Percentiles rank a stretch among this genome's conserved stretches.
Evolutionary conservation across 2,888 invertebrate genomes (phyloP).

Genomic region (Ichneumoninae sp.): DNA sequence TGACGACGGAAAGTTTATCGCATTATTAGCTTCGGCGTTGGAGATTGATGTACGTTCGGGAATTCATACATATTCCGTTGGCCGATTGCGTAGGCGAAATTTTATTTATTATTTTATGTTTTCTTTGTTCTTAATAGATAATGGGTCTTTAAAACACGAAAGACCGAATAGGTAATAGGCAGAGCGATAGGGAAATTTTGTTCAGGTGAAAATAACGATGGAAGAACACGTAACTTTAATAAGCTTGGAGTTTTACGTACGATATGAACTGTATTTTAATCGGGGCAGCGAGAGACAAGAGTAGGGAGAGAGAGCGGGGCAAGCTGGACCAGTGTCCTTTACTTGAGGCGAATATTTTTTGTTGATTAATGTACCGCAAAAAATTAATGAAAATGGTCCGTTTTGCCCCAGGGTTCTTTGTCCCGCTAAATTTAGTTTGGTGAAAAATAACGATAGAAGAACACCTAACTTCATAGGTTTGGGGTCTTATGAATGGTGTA

Average conservation of each 20-base stretch:
- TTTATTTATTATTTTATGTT: not conserved
- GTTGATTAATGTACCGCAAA: not conserved
- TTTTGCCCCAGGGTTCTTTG: too few species aligned
- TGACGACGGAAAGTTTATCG: not conserved
- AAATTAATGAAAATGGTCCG: too few species aligned
- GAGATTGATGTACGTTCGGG: not conserved
- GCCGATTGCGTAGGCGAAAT: not conserved
- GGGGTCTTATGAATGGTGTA: too few species aligned
- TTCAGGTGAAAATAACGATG: too few species aligned
- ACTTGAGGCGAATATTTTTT: not conserved
- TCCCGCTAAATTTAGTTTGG: too few species aligned
- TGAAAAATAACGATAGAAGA: too few species aligned
- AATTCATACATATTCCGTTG: not conserved
- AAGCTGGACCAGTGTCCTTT: not conserved
- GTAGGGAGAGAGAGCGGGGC: too few species aligned
- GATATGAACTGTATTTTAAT: not conserved
- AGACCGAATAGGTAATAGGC: too few species aligned
- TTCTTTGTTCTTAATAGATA: not conserved
- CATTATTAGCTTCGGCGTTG: not conserved
- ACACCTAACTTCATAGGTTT: too few species aligned
- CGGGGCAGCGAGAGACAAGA: not conserved
- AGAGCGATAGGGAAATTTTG: too few species aligned
- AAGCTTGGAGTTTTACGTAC: not conserved
- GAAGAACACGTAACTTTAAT: too few species aligned
- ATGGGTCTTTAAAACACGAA: too few species aligned